These are phyloP conservation scores for Coleophora deauratella DNA, from an alignment of 2,888 invertebrate species.

Conservation along the genomic window DNA sequence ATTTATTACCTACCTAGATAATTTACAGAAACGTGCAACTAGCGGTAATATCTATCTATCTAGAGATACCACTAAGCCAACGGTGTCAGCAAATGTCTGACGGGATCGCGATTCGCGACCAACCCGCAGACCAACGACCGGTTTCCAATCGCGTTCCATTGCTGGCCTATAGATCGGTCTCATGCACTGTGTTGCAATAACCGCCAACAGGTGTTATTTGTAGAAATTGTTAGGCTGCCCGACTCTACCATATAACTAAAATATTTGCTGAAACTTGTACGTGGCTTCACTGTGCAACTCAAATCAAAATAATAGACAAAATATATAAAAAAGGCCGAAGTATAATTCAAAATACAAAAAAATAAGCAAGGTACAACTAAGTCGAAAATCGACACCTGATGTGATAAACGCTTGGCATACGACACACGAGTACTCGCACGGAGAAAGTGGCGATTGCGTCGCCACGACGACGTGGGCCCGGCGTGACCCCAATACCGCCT, in stretches of 20 bases:
- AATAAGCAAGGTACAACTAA: background rate
- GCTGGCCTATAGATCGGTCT: conserved; percentile 20
- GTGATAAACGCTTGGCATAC: conserved; percentile 3
- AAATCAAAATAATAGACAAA: background rate
- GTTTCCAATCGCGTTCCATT: conserved; percentile 45
- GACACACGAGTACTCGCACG: conserved; percentile 20
- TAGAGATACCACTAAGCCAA: conserved; percentile 49
- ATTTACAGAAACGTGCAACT: conserved; percentile 23
- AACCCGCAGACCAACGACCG: conserved; percentile 32
- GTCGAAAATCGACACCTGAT: background rate
- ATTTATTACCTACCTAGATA: no score
- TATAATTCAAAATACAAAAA: no score
- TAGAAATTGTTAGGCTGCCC: conserved; percentile 32
- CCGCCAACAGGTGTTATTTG: conserved; percentile 55
- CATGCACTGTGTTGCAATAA: conserved; percentile 44
- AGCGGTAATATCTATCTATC: conserved; percentile 35
- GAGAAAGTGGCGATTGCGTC: conserved; percentile 42
- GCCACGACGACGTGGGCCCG: conserved; percentile 22
- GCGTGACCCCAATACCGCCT: conserved; percentile 43
- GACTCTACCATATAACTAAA: conserved; percentile 32
- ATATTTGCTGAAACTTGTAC: conserved; percentile 17
- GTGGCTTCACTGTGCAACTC: background rate
- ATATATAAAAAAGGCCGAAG: no score
- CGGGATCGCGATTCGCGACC: conserved; percentile 10
- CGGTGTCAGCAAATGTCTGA: conserved; percentile 42